phyloP scores from a whole-genome alignment of 2,888 invertebrate genomes.

The Brenthis hecate region DNA sequence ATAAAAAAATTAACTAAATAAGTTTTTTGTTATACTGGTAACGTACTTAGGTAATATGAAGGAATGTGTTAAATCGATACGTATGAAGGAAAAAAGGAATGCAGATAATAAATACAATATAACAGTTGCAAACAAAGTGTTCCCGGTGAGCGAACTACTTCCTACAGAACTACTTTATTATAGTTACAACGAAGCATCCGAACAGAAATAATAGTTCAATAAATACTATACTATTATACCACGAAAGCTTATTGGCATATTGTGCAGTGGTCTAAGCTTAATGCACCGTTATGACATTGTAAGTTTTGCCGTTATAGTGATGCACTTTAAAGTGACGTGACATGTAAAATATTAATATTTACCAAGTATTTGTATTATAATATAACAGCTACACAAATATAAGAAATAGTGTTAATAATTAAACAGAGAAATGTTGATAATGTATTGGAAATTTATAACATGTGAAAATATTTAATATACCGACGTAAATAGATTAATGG shows the following conservation, averaged over 20 bases:
- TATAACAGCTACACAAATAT: not conserved
- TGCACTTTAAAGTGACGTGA: not conserved
- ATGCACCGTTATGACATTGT: constrained; percentile 23
- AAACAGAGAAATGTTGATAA: too few relatives aligned
- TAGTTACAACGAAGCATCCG: constrained; percentile 32
- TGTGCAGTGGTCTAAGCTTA: constrained; percentile 30
- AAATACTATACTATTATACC: constrained; percentile 32
- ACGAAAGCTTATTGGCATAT: constrained; percentile 34
- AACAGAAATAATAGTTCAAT: constrained; percentile 37
- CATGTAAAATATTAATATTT: not conserved
- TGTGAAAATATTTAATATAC: too few relatives aligned
- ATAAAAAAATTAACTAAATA: too few relatives aligned
- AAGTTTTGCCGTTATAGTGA: constrained; percentile 11
- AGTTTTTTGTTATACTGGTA: too few relatives aligned
- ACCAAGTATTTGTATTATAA: not conserved
- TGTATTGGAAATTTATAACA: too few relatives aligned
- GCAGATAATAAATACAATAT: constrained; percentile 62
- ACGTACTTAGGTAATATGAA: not conserved
- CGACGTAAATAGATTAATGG: too few relatives aligned
- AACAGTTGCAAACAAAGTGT: constrained; percentile 63
- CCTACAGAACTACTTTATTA: constrained; percentile 43
- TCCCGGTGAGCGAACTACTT: constrained; percentile 64
- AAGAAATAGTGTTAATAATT: too few relatives aligned
- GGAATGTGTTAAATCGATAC: constrained; percentile 49
- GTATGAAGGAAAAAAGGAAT: constrained; percentile 66